Evolutionary conservation across 2,888 invertebrate genomes (phyloP), one percentile per base, ranked within the genome.

Genomic region (Junonia oenone): DNA sequence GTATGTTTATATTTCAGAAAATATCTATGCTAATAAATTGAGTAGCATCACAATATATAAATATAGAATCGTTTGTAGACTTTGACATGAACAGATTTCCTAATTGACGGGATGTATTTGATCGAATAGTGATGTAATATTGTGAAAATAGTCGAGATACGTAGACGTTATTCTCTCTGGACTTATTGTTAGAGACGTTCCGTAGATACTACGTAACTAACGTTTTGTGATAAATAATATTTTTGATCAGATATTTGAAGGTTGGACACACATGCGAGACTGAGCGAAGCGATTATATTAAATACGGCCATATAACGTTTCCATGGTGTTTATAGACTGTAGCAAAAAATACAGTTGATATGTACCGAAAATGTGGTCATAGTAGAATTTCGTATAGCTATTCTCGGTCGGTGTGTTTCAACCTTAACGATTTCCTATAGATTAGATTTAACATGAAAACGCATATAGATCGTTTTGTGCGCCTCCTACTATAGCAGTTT

Each of bases 371-470:
- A 3, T 40, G 17, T 17, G 38, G 19, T 11, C n/a, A 15, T 19
- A 19, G 5, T 19, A 17, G 11, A 11, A 19, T 40, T 40, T 4
- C 5, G n/a, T 40, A 19, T n/a, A 6, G 38, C 17, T 40, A n/a
- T 2, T 1, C 38, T 11, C 11, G 4, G n/a, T 9, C 11, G 38
- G 19, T 40, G 38, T 40, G 38, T 19, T 40, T 15, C 2, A 40
- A n/a, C 17, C 17, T 40, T 49, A 54, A 54, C 45, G 49, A 27
- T 59, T 56, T 59, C 54, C 4, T 15, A 37, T 56, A 53, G 59
- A 47, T 33, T 45, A 52, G 47, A 51, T 17, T 13, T 15, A 8
- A 29, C 45, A 40, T 11, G 4, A 5, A 55, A 19, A 40, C 19
- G 26, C 14, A 9, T 54, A 14, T 27, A 33, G 53, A 53, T 45